Evolutionary conservation across 2,797 vertebrate species (phyloP).

Genomic region (Taeniopygia guttata): DNA sequence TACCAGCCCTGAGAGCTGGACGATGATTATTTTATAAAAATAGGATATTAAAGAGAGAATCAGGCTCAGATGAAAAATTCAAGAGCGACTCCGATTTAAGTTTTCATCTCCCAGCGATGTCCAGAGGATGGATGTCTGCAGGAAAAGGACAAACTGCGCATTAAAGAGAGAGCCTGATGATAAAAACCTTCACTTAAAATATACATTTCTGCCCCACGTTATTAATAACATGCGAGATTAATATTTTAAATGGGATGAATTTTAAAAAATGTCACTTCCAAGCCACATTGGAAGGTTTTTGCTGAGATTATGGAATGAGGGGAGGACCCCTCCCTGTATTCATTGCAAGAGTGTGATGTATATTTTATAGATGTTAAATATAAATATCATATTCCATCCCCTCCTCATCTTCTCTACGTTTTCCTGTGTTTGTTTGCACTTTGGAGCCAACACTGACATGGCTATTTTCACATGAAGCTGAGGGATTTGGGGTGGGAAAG

Average conservation of each 20-base stretch:
- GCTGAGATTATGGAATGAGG: neutral
- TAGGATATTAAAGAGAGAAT: slow-evolving; percentile 9
- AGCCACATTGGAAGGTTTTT: neutral
- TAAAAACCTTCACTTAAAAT: slow-evolving; percentile 58
- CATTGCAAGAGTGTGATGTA: neutral
- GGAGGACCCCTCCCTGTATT: neutral
- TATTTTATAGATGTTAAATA: slow-evolving; percentile 16
- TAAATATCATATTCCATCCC: neutral
- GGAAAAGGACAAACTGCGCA: slow-evolving; percentile 58
- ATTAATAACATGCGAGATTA: slow-evolving; percentile 57
- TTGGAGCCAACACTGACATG: fast-evolving
- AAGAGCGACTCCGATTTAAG: slow-evolving; percentile 29
- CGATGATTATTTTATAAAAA: slow-evolving; percentile 68
- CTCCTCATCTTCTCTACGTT: neutral
- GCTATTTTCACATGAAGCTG: neutral
- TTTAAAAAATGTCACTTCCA: slow-evolving; percentile 38
- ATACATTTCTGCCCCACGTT: slow-evolving; percentile 36
- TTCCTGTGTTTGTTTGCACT: neutral
- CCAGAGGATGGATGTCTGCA: slow-evolving; percentile 50
- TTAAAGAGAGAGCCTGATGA: slow-evolving; percentile 51
- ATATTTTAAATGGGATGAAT: slow-evolving; percentile 65
- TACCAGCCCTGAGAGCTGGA: slow-evolving; percentile 22
- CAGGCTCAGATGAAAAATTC: slow-evolving; percentile 57
- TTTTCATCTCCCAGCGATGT: slow-evolving; percentile 24
- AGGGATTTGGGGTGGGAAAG: neutral